Base-by-base conservation (phyloP, 2,797 vertebrate species). In the Taeniopygia guttata region DNA sequence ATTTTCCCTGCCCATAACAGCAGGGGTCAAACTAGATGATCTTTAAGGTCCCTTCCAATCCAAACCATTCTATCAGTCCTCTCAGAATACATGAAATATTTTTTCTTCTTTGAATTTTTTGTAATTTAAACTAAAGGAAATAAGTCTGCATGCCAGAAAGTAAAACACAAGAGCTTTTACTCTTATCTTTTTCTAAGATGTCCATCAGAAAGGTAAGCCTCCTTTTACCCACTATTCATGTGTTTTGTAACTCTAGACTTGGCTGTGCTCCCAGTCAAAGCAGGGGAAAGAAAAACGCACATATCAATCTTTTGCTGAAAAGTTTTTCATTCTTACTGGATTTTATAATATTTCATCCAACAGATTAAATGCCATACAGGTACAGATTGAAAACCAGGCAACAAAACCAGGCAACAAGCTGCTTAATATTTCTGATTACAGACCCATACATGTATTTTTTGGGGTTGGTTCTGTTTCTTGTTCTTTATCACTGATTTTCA, bases 231-330 rank as follows among this genome's bases (percentile, higher is more conserved):
- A 13, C 72, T 78, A 10, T 63, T 92, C 76, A 52, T 63, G 36
- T 45, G 69, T 70, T 93, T 56, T 79, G 54, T 89, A 93, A 93
- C 69, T 93, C 51, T 91, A 95, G 40, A 93, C 26, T 94, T 93
- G 89, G 76, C 69, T 94, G 66, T 68, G 79, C 72, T 96, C 72
- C 74, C 68, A 91, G 76, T 27, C 64, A 93, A 91, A 90, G 80
- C 48, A 77, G 27, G 9, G 30, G 32, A 5, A 3, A 93, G 38
- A 80, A 85, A 85, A 76, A 69, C 38, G 59, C 49, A 82, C 7
- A 36, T 84, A 78, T 36, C 94, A 90, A 80, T 92, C 83, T 87
- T 81, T 93, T 93, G 58, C 72, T 82, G 63, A 72, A 84, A 62
- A 0, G 0, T 42, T 1, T 54, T 72, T 85, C 73, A 68, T 75